Conservation (phyloP, 2,888 invertebrate genomes). For the Gonocerus acuteangulatus region DNA sequence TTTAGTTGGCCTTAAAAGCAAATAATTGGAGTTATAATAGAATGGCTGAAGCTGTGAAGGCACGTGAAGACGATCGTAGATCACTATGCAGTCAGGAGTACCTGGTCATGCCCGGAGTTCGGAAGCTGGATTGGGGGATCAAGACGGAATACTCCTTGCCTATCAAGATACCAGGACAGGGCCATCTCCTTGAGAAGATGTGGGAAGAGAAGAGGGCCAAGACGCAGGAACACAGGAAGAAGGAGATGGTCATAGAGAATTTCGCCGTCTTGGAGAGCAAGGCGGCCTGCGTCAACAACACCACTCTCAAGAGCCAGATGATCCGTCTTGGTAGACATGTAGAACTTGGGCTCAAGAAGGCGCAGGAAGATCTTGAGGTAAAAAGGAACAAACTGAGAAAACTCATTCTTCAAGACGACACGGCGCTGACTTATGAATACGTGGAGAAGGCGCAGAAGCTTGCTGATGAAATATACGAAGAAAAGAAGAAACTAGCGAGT, state of each 20-base stretch:
- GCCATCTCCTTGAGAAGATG: conserved; percentile 1
- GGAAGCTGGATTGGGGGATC: not conserved
- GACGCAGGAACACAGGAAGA: not conserved
- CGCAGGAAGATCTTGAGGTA: conserved; percentile 20
- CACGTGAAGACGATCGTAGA: not conserved
- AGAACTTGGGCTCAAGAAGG: conserved; percentile 17
- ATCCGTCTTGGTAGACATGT: conserved; percentile 16
- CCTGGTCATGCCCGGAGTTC: conserved; percentile 1
- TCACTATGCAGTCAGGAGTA: not conserved
- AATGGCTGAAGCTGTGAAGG: no score
- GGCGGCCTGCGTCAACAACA: not conserved
- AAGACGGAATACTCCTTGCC: not conserved
- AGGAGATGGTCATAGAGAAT: not conserved
- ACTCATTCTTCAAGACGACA: conserved; percentile 23
- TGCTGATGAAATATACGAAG: conserved; percentile 10
- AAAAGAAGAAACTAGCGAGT: conserved; percentile 20
- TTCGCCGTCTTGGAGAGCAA: not conserved
- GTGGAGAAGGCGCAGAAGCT: conserved; percentile 27
- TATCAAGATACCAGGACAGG: conserved; percentile 1
- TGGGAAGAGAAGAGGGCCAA: conserved; percentile 4
- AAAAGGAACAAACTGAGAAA: conserved; percentile 28
- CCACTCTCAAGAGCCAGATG: conserved; percentile 8
- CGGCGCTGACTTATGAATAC: conserved; percentile 25
- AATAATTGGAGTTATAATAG: no score
- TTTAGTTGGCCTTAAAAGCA: no score